Conservation (phyloP, 2,113 vertebrate genomes). For the Oreochromis spilurus region DNA sequence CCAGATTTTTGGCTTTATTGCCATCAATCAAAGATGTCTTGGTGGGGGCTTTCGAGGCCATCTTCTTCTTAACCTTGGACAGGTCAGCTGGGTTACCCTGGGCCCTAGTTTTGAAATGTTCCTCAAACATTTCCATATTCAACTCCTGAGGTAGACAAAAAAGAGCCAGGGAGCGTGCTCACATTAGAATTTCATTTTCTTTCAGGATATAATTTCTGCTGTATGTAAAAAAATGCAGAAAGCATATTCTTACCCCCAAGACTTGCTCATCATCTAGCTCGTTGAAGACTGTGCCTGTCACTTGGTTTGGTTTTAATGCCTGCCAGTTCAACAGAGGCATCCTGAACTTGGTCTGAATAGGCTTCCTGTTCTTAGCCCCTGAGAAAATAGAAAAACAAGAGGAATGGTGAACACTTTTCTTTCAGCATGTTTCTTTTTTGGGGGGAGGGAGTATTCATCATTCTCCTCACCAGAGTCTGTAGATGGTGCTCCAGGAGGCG, state of each 20-base stretch:
- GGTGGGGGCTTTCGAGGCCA: slow-evolving; percentile 74
- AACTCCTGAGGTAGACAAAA: slow-evolving; percentile 75
- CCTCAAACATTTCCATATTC: slow-evolving; percentile 93
- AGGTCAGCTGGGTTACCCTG: slow-evolving; percentile 77
- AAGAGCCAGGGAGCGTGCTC: accelerated
- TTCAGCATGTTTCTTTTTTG: not conserved
- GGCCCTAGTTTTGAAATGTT: slow-evolving; percentile 92
- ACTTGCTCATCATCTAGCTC: slow-evolving; percentile 88
- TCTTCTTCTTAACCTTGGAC: slow-evolving; percentile 74
- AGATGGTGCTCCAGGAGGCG: slow-evolving; percentile 37
- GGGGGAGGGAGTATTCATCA: not conserved
- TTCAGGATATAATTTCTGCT: not conserved
- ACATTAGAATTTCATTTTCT: not conserved
- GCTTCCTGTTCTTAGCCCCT: slow-evolving; percentile 78
- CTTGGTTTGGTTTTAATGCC: slow-evolving; percentile 83
- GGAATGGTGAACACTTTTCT: not conserved
- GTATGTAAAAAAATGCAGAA: not conserved
- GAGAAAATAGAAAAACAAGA: not conserved
- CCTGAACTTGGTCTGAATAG: slow-evolving; percentile 86
- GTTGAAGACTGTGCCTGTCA: slow-evolving; percentile 83
- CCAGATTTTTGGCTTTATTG: slow-evolving; percentile 94
- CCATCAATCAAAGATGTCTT: slow-evolving; percentile 85
- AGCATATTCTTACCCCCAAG: slow-evolving; percentile 74
- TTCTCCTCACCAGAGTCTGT: slow-evolving; percentile 48
- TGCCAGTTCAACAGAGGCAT: slow-evolving; percentile 93